phyloP scores from a whole-genome alignment of 2,797 vertebrate genomes.

The Enteromius thamalakanensis region DNA sequence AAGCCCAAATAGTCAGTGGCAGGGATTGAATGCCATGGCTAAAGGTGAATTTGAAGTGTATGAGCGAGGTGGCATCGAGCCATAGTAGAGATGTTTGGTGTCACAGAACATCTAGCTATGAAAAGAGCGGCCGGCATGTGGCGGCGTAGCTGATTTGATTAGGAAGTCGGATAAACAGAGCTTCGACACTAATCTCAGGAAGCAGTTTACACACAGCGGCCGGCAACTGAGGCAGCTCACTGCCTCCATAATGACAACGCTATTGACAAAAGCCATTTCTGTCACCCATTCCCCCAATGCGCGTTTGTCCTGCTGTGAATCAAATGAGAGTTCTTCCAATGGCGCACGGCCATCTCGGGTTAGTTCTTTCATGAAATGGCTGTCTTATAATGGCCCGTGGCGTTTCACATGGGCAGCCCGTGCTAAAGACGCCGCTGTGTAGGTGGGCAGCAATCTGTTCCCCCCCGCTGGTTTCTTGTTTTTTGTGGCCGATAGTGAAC shows the following conservation, averaged over 20 bases:
- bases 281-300: constrained; percentile 27
- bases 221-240: constrained; percentile 38
- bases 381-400: constrained; percentile 18
- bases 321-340: constrained; percentile 39
- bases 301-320: constrained; percentile 42
- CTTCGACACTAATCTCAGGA: constrained; percentile 70
- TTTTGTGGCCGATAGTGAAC: constrained; percentile 43
- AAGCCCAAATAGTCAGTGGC: constrained; percentile 57
- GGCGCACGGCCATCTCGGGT: constrained; percentile 11
- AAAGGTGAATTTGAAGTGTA: constrained; percentile 54
- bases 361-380: constrained; percentile 23
- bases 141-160: constrained; percentile 73
- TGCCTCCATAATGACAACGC: constrained; percentile 39
- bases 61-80: neutral
- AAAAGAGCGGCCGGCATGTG: constrained; percentile 62
- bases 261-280: constrained; percentile 40
- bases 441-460: constrained; percentile 35
- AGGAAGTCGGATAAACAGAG: constrained; percentile 70
- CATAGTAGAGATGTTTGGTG: constrained; percentile 28
- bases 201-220: constrained; percentile 63
- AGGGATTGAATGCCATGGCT: constrained; percentile 39
- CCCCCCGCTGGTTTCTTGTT: constrained; percentile 54
- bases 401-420: constrained; percentile 28
- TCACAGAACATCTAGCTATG: constrained; percentile 53
- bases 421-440: constrained; percentile 33